Evolutionary conservation across 2,888 invertebrate genomes (phyloP).

Genomic region (Capitulum mitella): DNA sequence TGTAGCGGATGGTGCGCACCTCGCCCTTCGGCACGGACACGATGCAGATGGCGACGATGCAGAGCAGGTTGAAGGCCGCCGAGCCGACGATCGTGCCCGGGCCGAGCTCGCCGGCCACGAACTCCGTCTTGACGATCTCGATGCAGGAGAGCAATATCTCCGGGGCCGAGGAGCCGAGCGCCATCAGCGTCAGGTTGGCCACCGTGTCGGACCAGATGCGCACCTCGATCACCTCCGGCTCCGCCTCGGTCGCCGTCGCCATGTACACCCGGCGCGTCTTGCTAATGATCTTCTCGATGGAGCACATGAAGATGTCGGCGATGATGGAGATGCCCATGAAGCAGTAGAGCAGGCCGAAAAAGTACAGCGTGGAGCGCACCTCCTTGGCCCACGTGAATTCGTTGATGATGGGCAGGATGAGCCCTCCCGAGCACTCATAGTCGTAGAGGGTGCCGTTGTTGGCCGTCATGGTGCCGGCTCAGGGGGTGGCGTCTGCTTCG

Average conservation of each 20-base stretch:
- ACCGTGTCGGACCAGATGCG: constrained; percentile 52
- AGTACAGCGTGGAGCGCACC: constrained; percentile 46
- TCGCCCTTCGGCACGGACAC: constrained; percentile 46
- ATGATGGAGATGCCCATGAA: constrained; percentile 53
- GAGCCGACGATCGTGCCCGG: constrained; percentile 54
- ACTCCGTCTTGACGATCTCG: constrained; percentile 46
- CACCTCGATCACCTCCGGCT: constrained; percentile 48
- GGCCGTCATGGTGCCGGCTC: constrained; percentile 9
- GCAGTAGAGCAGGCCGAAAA: constrained; percentile 49
- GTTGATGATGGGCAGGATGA: constrained; percentile 46
- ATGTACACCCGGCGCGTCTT: constrained; percentile 45
- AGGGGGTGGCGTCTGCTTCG: too few relatives aligned
- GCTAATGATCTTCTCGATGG: constrained; percentile 53
- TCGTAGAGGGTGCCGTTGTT: constrained; percentile 24
- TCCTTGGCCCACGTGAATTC: constrained; percentile 47
- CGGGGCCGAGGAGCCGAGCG: constrained; percentile 52
- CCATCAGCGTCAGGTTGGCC: constrained; percentile 53
- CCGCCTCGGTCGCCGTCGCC: constrained; percentile 37
- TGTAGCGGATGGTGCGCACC: constrained; percentile 38
- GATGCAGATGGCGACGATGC: constrained; percentile 51
- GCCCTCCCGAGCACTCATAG: constrained; percentile 40
- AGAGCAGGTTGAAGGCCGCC: constrained; percentile 53
- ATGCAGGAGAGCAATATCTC: constrained; percentile 52
- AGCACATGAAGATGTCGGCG: constrained; percentile 54
- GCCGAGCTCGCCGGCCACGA: constrained; percentile 48